Evolutionary conservation across 2,797 vertebrate species (phyloP).

Genomic region (Prunella strophiata): DNA sequence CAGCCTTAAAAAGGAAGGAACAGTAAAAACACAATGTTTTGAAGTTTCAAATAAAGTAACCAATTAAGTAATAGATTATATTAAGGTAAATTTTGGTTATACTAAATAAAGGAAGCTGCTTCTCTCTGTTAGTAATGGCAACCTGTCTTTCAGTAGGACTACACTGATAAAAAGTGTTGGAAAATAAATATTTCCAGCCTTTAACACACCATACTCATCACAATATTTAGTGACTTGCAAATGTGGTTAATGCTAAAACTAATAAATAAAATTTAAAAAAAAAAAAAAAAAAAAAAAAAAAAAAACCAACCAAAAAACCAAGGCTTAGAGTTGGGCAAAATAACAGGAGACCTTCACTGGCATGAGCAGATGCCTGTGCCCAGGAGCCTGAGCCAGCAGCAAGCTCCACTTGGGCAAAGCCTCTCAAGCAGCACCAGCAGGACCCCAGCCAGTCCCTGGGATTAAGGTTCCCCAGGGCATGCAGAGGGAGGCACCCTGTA

Average conservation of each 20-base stretch:
- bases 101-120: neutral
- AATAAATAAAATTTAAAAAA: neutral
- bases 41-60: conserved; percentile 10
- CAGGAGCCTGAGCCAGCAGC: neutral
- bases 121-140: neutral
- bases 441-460: neutral
- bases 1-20: neutral
- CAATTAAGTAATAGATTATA: neutral
- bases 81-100: neutral
- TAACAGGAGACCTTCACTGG: neutral
- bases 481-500: neutral
- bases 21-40: neutral
- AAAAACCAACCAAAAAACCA: neutral
- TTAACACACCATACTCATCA: neutral
- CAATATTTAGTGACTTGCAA: neutral
- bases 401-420: neutral
- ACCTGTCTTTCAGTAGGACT: neutral
- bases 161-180: neutral
- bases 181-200: neutral
- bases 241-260: neutral
- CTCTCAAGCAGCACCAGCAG: neutral
- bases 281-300: fast-evolving
- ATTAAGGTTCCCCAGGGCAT: fast-evolving
- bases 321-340: neutral
- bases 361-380: neutral